These are phyloP conservation scores for Triplophysa siluroides DNA, from an alignment of 2,113 vertebrate genomes.

Conservation along the genomic window DNA sequence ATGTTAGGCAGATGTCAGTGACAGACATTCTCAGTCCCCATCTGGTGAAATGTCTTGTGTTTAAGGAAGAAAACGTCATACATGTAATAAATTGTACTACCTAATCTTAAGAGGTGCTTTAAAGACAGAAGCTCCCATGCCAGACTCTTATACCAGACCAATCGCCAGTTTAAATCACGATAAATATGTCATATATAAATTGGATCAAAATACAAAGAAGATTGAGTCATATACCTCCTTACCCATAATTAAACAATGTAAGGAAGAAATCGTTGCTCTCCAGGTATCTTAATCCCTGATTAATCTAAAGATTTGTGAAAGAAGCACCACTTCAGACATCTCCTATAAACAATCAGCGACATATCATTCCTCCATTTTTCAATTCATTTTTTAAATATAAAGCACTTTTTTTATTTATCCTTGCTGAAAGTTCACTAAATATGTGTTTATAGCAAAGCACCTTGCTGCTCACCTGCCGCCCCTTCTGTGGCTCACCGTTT, in stretches of 20 bases:
- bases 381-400: constrained; percentile 31
- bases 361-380: background rate
- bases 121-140: too few species aligned
- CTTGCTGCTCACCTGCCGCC: background rate
- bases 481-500: constrained; percentile 2
- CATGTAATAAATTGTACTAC: too few species aligned
- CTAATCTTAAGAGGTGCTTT: too few species aligned
- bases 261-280: background rate
- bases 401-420: constrained; percentile 14
- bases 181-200: too few species aligned
- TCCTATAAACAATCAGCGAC: too few species aligned
- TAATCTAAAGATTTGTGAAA: background rate
- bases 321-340: background rate
- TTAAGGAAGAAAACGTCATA: too few species aligned
- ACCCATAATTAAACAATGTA: background rate
- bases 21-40: too few species aligned
- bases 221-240: background rate
- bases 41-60: too few species aligned
- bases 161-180: too few species aligned
- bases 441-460: background rate
- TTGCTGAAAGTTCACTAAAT: background rate
- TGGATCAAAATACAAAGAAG: background rate
- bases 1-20: too few species aligned
- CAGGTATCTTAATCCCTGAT: background rate
- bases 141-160: too few species aligned